Evolutionary conservation across 2,797 vertebrate species (phyloP).

Genomic region (Loris lydekkerianus): DNA sequence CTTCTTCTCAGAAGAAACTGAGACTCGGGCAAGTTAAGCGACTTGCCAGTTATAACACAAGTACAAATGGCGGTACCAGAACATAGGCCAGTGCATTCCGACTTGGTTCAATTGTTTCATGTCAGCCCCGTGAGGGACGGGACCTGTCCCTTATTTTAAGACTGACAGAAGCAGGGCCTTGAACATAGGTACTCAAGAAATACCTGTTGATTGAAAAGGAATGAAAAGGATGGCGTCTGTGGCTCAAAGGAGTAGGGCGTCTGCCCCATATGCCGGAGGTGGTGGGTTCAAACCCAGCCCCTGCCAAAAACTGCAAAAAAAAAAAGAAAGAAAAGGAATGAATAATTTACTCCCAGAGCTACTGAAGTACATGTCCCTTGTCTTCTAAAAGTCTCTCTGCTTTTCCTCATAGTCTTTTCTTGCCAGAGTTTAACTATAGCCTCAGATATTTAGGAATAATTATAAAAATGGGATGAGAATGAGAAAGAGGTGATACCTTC

Average conservation of each 20-base stretch:
- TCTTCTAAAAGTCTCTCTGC: not conserved
- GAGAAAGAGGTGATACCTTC: not conserved
- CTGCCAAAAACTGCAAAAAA: too few relatives aligned
- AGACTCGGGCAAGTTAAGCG: conserved; percentile 12
- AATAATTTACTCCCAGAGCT: not conserved
- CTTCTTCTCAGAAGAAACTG: not conserved
- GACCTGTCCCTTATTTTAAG: not conserved
- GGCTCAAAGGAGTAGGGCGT: too few relatives aligned
- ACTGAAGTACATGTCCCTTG: not conserved
- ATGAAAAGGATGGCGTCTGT: too few relatives aligned
- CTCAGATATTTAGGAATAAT: not conserved
- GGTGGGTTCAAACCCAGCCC: too few relatives aligned
- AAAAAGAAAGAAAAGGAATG: not conserved
- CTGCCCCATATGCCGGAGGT: too few relatives aligned
- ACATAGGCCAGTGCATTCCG: not conserved
- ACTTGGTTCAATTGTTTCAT: not conserved
- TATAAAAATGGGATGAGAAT: not conserved
- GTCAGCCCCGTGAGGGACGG: not conserved
- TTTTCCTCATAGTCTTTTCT: not conserved
- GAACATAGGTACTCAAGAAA: not conserved
- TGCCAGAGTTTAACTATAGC: not conserved
- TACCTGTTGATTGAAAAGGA: not conserved
- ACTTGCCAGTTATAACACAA: not conserved
- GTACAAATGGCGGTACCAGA: not conserved
- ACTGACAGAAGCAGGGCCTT: not conserved